Base-by-base conservation (phyloP, 2,888 invertebrate genomes). In the Oscheius sp. region DNA sequence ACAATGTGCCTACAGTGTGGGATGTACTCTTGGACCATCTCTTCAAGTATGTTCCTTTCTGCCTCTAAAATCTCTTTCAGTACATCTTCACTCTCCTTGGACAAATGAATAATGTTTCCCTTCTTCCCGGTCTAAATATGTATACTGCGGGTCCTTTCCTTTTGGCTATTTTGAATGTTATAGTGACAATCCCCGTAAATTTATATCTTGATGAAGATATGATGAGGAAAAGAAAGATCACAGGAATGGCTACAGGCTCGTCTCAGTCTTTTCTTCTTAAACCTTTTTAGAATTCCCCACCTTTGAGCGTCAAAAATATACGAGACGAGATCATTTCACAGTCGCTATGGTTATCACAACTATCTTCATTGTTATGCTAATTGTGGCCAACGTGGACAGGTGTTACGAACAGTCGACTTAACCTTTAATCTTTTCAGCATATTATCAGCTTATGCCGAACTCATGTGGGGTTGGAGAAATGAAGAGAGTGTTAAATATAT, bases 311-410 rank as follows among this genome's bases (percentile, higher is more conserved):
- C 47, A 17, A 4, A 12, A 4, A 12, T 20, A 12, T 22, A 12
- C 22, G 12, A 51, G n/a, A 26, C 28, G 32, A 24, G 41, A 57
- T 28, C 14, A 41, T 28, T 38, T 57, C 14, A 57, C n/a, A 8
- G 12, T 57, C 12, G 17, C 14, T 3, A 41, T 41, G 41, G 33
- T 33, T 12, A 57, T 24, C 2, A 20, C 22, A 12, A 57, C 57
- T n/a, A 36, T 41, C 14, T 57, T 57, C 28, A 14, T 38, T 3
- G 22, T 28, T 22, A 32, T 33, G 57, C 41, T 57, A 12, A 57
- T 57, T 8, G 57, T 17, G 3, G 57, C 57, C 20, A 57, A 57
- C 24, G 28, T 57, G 12, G 57, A 57, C 26, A 57, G 57, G 57
- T 57, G 17, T 50, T 30, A 8, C 9, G 8, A n/a, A n/a, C n/a